Base-by-base conservation (phyloP, 2,113 vertebrate genomes). In the Pimephales promelas region DNA sequence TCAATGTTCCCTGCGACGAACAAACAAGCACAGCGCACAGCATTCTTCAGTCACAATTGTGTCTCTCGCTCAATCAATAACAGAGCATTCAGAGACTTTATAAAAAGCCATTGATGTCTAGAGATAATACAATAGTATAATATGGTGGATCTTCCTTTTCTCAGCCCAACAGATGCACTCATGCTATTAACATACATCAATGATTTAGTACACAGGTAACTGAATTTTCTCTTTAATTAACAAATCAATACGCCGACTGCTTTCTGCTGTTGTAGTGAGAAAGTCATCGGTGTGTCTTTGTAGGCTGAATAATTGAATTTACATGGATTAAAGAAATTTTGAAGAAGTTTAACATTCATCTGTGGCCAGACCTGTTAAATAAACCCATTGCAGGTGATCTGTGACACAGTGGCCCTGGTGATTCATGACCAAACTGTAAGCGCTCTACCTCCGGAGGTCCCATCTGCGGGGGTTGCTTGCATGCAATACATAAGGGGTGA, bases 1-100 rank as follows among this genome's bases (percentile, higher is more conserved):
- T 79, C 62, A 71, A 43, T 54, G 14, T 71, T 72, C 31, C 75
- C 36, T 36, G 66, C n/a, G 56, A 81, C 72, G 66, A 80, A 26
- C 56, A 85, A 78, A 81, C 57, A 68, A 84, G 47, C 71, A 34
- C 31, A 62, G 56, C 7, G 76, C 45, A 79, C 71, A 75, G 73
- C 70, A 71, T 43, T 59, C 66, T 36, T 73, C 18, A 68, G 64
- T 70, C 79, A 62, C 68, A 84, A 80, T 66, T n/a, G 75, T 87
- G 72, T 66, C 71, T 18, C 36, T 82, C 64, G 16, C 26, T 40
- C 75, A 76, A 81, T 88, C 88, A 59, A 86, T 87, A 82, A 47
- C 68, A 84, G 79, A 84, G 68, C 81, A 85, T 88, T 88, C 87
- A 85, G 78, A 47, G 78, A 59, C 20, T 77, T 83, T 81, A 84